Evolutionary conservation across 2,888 invertebrate genomes (phyloP), one percentile per base, ranked within the genome.

Genomic region (Epinotia bilunana): DNA sequence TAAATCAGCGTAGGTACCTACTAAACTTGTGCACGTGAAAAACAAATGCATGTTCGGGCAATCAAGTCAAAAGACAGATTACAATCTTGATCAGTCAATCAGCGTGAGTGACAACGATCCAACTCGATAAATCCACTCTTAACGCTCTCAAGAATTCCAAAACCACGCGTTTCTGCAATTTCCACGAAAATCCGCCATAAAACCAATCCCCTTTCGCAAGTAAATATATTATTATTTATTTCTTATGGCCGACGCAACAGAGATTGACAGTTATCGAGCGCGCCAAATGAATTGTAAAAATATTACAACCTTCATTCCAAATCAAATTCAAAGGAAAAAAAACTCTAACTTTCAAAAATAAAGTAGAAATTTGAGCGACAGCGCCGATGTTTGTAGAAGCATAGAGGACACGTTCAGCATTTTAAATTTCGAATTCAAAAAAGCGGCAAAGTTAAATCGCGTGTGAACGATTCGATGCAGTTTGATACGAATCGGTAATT

Each of bases 391-490:
- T 88, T 87, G 88, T 84, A 80, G 81, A 83, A 83, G 83, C 86
- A 86, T 87, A 88, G 89, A 85, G 83, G 83, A 80, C 88, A 89
- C 89, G 91, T 80, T 87, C 84, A 79, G 92, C 92, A 93, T 92
- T 91, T 89, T 83, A 91, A 92, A 91, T 88, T 83, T 81, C 78
- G 82, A 86, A 86, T 87, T 86, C 84, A 83, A 87, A 82, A 83
- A 80, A 83, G 90, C 90, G 90, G 90, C 88, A 84, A 86, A 90
- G 92, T 92, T 92, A 89, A 93, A 92, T 93, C 89, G 91, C 81
- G 85, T 85, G 90, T 88, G 83, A 88, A 88, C 83, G 77, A 80
- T 85, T 86, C 83, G 89, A 90, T 91, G 90, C 90, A 90, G 85
- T 91, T 89, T 88, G 83, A 83, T 83, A 84, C 83, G 87, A 89